Evolutionary conservation across 1,140 invertebrate genomes (phyloP).

Genomic region (Branchinecta lindahli): DNA sequence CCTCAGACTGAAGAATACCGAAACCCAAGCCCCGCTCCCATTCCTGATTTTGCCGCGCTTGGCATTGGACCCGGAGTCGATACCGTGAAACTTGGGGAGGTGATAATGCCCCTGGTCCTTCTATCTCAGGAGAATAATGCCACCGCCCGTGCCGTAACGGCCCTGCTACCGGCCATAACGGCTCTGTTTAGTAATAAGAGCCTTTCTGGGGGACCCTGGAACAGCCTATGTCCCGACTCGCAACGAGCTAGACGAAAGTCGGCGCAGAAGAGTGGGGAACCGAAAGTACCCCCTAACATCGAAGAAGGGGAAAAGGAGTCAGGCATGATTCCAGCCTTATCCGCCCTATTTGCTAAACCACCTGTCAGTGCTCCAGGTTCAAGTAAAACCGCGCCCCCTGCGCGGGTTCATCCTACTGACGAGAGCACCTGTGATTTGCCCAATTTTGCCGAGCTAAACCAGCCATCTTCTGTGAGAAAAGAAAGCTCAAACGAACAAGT

Average conservation of each 20-base stretch:
- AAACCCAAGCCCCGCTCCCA: not conserved
- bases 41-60: slow-evolving; percentile 2
- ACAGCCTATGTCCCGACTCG: too few relatives aligned
- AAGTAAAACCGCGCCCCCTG: not conserved
- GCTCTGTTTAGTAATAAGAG: not conserved
- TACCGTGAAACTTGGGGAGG: not conserved
- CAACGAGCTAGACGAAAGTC: not conserved
- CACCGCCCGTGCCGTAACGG: not conserved
- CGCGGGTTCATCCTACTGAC: not conserved
- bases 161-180: not conserved
- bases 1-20: not conserved
- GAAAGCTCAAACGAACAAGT: not conserved
- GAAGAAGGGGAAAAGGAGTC: not conserved
- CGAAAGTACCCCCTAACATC: not conserved
- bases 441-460: not conserved
- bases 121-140: not conserved
- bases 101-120: not conserved
- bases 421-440: not conserved
- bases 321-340: not conserved
- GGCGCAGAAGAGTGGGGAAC: not conserved
- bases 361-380: not conserved
- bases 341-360: not conserved
- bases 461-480: not conserved
- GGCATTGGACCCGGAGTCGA: not conserved
- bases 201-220: not conserved